Evolutionary conservation across 2,888 invertebrate genomes (phyloP).

Genomic region (Apocheima hispidaria): DNA sequence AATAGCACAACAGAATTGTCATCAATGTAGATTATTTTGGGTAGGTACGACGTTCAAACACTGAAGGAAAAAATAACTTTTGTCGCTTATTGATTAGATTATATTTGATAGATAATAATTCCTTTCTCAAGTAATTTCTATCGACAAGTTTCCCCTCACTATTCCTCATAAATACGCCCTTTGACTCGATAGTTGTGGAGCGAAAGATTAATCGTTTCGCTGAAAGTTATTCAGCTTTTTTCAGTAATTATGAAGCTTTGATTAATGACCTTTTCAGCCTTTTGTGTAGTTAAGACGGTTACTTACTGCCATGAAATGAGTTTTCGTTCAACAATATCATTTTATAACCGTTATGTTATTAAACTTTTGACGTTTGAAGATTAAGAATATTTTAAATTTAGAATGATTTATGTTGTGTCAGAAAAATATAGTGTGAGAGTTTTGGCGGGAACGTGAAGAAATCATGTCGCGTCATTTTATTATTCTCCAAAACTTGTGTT

Average conservation of each 20-base stretch:
- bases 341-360: slow-evolving; percentile 6
- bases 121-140: neutral
- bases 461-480: too few species aligned
- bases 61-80: neutral
- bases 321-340: slow-evolving; percentile 19
- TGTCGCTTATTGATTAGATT: neutral
- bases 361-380: slow-evolving; percentile 1
- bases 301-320: slow-evolving; percentile 27
- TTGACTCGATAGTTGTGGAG: slow-evolving; percentile 35
- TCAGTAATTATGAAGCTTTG: slow-evolving; percentile 40
- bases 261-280: slow-evolving; percentile 36
- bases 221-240: slow-evolving; percentile 38
- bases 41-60: too few species aligned
- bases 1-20: too few species aligned
- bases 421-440: too few species aligned
- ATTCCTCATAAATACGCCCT: slow-evolving; percentile 26
- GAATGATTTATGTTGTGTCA: neutral
- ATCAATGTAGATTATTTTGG: too few species aligned
- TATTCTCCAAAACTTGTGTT: too few species aligned
- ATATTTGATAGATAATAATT: neutral
- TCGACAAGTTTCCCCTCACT: slow-evolving; percentile 30
- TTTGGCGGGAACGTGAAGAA: too few species aligned
- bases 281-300: slow-evolving; percentile 35
- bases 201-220: slow-evolving; percentile 35
- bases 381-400: neutral